phyloP scores from a whole-genome alignment of 2,113 vertebrate genomes.

The Alouatta palliata region DNA sequence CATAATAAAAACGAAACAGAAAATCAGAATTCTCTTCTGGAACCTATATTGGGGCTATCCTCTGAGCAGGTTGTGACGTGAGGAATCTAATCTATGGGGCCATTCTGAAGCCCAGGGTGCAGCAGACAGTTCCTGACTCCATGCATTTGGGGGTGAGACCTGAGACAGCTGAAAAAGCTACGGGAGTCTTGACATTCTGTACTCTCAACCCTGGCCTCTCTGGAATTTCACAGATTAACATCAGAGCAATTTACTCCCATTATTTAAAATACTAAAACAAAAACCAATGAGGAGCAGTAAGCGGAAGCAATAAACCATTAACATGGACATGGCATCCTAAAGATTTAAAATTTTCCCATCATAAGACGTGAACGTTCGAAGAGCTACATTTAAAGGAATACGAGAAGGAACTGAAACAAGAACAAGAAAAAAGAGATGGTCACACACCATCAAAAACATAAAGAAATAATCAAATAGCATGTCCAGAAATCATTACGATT shows the following conservation, averaged over 20 bases:
- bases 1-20: neutral
- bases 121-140: neutral
- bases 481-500: neutral
- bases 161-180: neutral
- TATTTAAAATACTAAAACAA: neutral
- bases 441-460: neutral
- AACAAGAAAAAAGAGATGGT: neutral
- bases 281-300: neutral
- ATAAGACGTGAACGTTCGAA: neutral
- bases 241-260: neutral
- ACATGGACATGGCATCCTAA: neutral
- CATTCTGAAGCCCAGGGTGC: neutral
- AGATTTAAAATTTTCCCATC: neutral
- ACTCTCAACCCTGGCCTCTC: neutral
- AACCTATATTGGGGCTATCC: neutral
- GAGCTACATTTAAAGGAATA: neutral
- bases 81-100: neutral
- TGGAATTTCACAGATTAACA: neutral
- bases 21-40: neutral
- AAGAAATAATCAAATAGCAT: neutral
- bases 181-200: fast-evolving
- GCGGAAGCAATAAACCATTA: neutral
- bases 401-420: neutral
- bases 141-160: neutral
- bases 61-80: neutral